Evolutionary conservation across 2,888 invertebrate species (phyloP).

Genomic region (Cepaea hortensis): DNA sequence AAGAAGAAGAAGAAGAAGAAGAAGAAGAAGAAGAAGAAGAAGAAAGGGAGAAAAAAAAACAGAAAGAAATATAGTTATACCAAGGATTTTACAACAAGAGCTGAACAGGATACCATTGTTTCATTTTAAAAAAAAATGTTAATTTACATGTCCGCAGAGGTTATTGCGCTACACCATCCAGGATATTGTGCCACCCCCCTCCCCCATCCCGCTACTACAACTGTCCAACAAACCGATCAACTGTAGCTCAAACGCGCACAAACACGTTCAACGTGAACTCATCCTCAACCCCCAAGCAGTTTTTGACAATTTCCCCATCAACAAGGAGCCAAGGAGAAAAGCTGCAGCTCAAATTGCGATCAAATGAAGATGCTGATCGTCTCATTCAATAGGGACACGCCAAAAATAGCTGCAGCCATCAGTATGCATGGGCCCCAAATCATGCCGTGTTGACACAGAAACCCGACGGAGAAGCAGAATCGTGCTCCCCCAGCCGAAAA

Average conservation of each 20-base stretch:
- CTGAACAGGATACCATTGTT: not conserved
- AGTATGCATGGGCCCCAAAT: constrained; percentile 39
- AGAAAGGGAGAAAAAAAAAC: not conserved
- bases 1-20: not conserved
- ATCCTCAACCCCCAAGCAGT: constrained; percentile 16
- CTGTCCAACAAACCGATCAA: not conserved
- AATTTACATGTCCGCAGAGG: not conserved
- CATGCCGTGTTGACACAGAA: constrained; percentile 31
- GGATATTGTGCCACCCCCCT: not conserved
- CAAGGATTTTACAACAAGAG: not conserved
- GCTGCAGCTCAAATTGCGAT: constrained; percentile 33
- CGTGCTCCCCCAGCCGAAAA: constrained; percentile 13
- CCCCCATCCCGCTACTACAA: not conserved
- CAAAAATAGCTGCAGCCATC: constrained; percentile 31
- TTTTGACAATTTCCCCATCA: constrained; percentile 43
- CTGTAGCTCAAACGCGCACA: constrained; percentile 30
- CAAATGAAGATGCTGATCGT: constrained; percentile 42
- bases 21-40: not conserved
- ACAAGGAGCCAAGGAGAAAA: constrained; percentile 5
- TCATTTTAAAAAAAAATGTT: not conserved
- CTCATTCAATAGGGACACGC: constrained; percentile 38
- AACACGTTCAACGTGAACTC: constrained; percentile 16
- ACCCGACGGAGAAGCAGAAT: not conserved
- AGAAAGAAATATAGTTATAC: not conserved
- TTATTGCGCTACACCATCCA: not conserved